phyloP scores from a whole-genome alignment of 2,797 vertebrate species.

The Poecilia gillii region DNA sequence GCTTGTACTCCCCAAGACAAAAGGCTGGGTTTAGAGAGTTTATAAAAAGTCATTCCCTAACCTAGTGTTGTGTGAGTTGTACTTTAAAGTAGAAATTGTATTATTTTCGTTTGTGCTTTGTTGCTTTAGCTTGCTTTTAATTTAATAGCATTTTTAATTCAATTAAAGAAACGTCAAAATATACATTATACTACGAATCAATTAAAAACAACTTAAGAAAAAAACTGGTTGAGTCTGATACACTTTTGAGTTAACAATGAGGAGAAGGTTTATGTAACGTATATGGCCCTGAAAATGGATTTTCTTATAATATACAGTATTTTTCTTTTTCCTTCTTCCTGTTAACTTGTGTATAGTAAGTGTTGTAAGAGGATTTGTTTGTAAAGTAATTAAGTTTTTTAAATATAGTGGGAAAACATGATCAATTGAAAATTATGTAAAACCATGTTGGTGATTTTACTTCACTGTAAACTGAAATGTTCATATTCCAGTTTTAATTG shows the following conservation, averaged over 20 bases:
- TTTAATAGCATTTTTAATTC: not conserved
- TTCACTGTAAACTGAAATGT: not conserved
- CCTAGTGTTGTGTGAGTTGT: not conserved
- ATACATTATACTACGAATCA: too few species aligned
- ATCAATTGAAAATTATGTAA: not conserved
- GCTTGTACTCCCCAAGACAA: constrained; percentile 14
- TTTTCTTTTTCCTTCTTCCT: too few species aligned
- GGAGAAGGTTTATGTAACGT: too few species aligned
- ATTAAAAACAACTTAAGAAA: too few species aligned
- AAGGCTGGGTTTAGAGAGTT: not conserved
- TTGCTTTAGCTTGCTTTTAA: not conserved
- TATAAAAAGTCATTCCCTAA: not conserved
- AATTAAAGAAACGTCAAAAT: not conserved
- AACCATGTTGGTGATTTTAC: not conserved
- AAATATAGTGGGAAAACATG: too few species aligned
- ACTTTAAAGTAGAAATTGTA: not conserved
- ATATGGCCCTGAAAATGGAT: too few species aligned
- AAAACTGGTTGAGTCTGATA: too few species aligned
- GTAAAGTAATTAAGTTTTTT: too few species aligned
- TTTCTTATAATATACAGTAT: too few species aligned
- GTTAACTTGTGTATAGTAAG: too few species aligned
- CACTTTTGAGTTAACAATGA: too few species aligned
- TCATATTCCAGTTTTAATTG: not conserved
- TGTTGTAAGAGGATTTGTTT: too few species aligned
- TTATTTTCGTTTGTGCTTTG: not conserved